Conservation (phyloP, 2,113 vertebrate species). For the Pungitius pungitius region DNA sequence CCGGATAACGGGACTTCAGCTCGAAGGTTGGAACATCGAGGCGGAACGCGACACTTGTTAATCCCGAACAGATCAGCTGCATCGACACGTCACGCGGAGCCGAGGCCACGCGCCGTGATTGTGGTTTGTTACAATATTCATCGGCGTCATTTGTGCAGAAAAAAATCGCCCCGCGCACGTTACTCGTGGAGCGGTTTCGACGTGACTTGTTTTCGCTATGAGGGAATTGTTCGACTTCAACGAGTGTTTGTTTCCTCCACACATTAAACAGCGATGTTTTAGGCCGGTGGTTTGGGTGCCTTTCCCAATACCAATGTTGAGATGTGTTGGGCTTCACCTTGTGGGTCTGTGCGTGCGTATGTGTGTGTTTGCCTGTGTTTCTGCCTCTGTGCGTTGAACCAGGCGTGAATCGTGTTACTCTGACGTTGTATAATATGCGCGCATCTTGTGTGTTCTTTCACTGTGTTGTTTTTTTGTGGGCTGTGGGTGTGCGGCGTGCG, state of each 20-base stretch:
- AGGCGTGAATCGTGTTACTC: conserved; percentile 37
- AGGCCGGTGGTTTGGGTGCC: conserved; percentile 24
- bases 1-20: conserved; percentile 15
- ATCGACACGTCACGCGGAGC: conserved; percentile 62
- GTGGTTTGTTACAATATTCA: conserved; percentile 76
- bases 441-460: conserved; percentile 10
- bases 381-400: conserved; percentile 32
- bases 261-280: conserved; percentile 47
- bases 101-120: conserved; percentile 44
- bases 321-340: conserved; percentile 9
- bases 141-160: conserved; percentile 64
- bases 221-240: conserved; percentile 49
- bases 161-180: conserved; percentile 70
- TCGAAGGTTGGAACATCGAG: neutral
- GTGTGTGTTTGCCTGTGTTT: conserved; percentile 23
- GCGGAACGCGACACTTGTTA: conserved; percentile 44
- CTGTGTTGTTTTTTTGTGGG: neutral
- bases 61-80: too few species aligned
- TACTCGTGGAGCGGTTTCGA: conserved; percentile 56
- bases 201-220: conserved; percentile 57
- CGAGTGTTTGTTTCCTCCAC: conserved; percentile 44
- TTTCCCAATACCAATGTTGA: conserved; percentile 17
- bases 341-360: conserved; percentile 5
- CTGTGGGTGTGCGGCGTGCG: conserved; percentile 23
- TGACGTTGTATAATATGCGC: conserved; percentile 20